phyloP scores from a whole-genome alignment of 2,888 invertebrate genomes.

The Elegia similella region DNA sequence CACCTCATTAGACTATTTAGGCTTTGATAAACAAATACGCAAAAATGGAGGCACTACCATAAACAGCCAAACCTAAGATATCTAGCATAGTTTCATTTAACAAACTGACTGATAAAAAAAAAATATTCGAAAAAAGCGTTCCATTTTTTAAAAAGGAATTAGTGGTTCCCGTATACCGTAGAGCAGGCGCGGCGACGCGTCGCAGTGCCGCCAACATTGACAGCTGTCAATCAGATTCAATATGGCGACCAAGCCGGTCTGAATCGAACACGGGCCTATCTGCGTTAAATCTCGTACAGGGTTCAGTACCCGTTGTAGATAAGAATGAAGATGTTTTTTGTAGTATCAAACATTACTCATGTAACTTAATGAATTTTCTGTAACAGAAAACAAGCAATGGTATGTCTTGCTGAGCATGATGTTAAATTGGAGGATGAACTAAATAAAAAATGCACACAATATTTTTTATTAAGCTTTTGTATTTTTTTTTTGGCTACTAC shows the following conservation, averaged over 20 bases:
- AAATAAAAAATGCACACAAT: not conserved
- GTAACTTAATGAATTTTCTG: conserved; percentile 13
- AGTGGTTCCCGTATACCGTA: conserved; percentile 54
- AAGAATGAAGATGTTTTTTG: conserved; percentile 31
- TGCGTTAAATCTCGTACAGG: conserved; percentile 52
- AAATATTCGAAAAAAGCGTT: conserved; percentile 19
- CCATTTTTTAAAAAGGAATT: conserved; percentile 43
- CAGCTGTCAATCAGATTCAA: conserved; percentile 81
- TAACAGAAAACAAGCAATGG: conserved; percentile 8
- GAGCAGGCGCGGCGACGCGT: conserved; percentile 73
- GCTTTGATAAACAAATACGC: too few species aligned
- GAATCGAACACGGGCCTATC: conserved; percentile 48
- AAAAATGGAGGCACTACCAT: too few species aligned
- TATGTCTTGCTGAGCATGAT: not conserved
- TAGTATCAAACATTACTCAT: conserved; percentile 23
- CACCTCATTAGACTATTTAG: too few species aligned
- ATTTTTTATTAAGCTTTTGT: too few species aligned
- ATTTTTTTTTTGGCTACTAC: too few species aligned
- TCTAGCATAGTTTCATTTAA: not conserved
- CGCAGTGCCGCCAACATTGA: conserved; percentile 78
- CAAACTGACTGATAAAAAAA: conserved; percentile 1
- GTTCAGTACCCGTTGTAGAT: conserved; percentile 31
- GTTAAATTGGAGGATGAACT: not conserved
- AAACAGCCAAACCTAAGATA: not conserved
- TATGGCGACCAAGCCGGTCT: conserved; percentile 75